Evolutionary conservation across 2,113 vertebrate genomes (phyloP), one percentile per base, ranked within the genome.

Genomic region (Brachirus orientalis): DNA sequence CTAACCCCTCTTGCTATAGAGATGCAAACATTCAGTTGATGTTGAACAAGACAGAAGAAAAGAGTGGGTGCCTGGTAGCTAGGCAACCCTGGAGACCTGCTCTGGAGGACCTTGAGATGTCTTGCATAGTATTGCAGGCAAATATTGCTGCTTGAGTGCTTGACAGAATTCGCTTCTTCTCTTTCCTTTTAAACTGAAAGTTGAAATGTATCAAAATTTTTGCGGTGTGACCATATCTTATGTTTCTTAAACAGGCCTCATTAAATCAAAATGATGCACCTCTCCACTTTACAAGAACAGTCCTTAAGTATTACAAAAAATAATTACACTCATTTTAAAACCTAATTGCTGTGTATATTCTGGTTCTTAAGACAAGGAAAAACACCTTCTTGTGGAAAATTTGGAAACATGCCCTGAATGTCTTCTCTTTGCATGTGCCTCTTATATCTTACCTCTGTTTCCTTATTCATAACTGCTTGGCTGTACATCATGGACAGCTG

Each of bases 11-110:
- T 66, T 61, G 63, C 41, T 37, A 63, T 41, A 52, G 56, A 80
- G 72, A 78, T 65, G 64, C 69, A 80, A 86, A 78, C 80, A 74
- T 83, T 82, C 53, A 48, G 69, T 73, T 75, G 57, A 84, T 79
- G 84, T 81, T 63, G 87, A 83, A 89, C 85, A 87, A 85, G 84
- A 82, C 60, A 82, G 48, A 74, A 72, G 72, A 85, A 85, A 83
- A 84, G 77, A 77, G 83, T 77, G 72, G 66, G 78, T 84, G 81
- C 82, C 80, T 76, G 64, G 89, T 92, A 90, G 79, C 90, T 88
- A 91, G 86, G 90, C 91, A 91, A 92, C 90, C 86, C 81, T 41
- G 16, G 84, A 90, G 85, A 89, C 67, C 74, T 75, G 86, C 80
- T 88, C 83, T 74, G 69, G 78, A 82, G 86, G 87, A 88, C 90